Conservation (phyloP, 1,140 invertebrate species). For the Ctenoplectra terminalis region DNA sequence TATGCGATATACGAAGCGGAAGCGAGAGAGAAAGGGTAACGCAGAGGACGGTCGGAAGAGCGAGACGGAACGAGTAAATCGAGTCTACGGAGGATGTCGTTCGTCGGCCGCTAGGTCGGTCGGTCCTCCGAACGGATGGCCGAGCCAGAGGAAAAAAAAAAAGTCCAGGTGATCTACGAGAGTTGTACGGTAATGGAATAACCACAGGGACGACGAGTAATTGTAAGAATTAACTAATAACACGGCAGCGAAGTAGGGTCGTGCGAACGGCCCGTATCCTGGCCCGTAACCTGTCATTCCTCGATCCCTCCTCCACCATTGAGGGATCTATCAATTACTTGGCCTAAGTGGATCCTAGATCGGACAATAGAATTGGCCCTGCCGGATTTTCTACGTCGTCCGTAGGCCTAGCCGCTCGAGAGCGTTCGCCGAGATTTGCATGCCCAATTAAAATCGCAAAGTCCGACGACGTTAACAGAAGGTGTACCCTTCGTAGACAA, state of each 20-base stretch:
- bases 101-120: not conserved
- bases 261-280: constrained; percentile 74
- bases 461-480: no score
- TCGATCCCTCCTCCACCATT: constrained; percentile 69
- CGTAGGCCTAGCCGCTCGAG: not conserved
- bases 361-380: constrained; percentile 74
- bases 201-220: constrained; percentile 76
- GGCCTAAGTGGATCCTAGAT: constrained; percentile 74
- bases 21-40: not conserved
- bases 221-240: constrained; percentile 79
- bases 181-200: constrained; percentile 74
- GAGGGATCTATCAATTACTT: constrained; percentile 76
- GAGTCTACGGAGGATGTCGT: constrained; percentile 48
- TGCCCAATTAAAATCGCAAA: constrained; percentile 60
- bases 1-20: not conserved
- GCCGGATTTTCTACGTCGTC: constrained; percentile 47
- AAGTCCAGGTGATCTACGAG: constrained; percentile 70
- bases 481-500: no score
- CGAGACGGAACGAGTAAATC: constrained; percentile 9
- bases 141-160: not conserved
- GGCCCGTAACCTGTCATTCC: constrained; percentile 75
- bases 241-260: constrained; percentile 76
- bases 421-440: constrained; percentile 58
- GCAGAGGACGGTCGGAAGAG: not conserved
- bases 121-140: constrained; percentile 9